Evolutionary conservation across 2,797 vertebrate genomes (phyloP).

Genomic region (Aeoliscus strigatus): DNA sequence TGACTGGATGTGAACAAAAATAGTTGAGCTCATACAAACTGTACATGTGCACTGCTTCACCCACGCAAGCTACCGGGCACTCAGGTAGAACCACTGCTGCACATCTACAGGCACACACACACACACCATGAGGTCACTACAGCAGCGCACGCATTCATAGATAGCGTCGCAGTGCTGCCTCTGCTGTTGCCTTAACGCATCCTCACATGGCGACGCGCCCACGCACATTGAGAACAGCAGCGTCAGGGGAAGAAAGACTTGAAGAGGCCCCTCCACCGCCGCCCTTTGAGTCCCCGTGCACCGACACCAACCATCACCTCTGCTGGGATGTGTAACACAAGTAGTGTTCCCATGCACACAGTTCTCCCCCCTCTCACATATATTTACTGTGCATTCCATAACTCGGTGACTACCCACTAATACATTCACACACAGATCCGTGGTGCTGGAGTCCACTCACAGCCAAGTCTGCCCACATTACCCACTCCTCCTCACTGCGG

Average conservation of each 20-base stretch:
- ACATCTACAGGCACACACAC: slow-evolving; percentile 63
- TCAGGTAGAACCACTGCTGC: slow-evolving; percentile 70
- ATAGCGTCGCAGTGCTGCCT: slow-evolving; percentile 60
- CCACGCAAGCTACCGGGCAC: slow-evolving; percentile 77
- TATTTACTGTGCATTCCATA: slow-evolving; percentile 67
- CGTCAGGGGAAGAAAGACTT: slow-evolving; percentile 71
- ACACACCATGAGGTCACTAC: slow-evolving; percentile 50
- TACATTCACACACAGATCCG: slow-evolving; percentile 70
- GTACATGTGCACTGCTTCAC: slow-evolving; percentile 73
- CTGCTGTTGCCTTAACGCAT: slow-evolving; percentile 69
- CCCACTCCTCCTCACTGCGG: slow-evolving; percentile 76
- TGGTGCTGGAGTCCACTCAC: slow-evolving; percentile 71
- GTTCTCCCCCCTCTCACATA: slow-evolving; percentile 57
- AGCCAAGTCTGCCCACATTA: slow-evolving; percentile 77
- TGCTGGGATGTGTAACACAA: too few species aligned
- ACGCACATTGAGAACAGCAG: slow-evolving; percentile 71
- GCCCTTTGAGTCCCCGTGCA: slow-evolving; percentile 61
- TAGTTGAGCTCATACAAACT: slow-evolving; percentile 75
- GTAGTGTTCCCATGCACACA: slow-evolving; percentile 55
- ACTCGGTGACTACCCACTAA: slow-evolving; percentile 68
- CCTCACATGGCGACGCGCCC: slow-evolving; percentile 69
- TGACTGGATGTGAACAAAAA: slow-evolving; percentile 77
- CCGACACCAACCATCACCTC: too few species aligned
- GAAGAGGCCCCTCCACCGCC: slow-evolving; percentile 67
- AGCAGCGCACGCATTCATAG: slow-evolving; percentile 60